Percentiles rank a stretch among this genome's conserved stretches.
phyloP scores from a whole-genome alignment of 1,140 invertebrate genomes.

The Drosophila melanica region DNA sequence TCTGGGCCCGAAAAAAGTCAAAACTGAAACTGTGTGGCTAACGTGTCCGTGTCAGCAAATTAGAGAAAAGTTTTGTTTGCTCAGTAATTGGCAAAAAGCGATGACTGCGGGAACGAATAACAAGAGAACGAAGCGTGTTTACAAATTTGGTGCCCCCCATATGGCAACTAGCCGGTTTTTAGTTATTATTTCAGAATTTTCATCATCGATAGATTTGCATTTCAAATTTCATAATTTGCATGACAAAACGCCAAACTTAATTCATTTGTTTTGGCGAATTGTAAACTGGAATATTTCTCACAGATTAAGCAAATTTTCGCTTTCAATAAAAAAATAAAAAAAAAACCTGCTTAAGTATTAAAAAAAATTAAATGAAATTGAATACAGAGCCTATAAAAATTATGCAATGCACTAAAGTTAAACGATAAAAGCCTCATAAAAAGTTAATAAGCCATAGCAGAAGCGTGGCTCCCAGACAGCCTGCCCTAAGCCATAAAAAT shows the following conservation, averaged over 20 bases:
- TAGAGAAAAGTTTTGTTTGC: conserved; percentile 75
- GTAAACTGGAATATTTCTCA: conserved; percentile 33
- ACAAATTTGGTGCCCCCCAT: conserved; percentile 49
- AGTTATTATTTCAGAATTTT: conserved; percentile 33
- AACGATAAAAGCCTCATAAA: conserved; percentile 5
- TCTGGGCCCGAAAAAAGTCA: no score
- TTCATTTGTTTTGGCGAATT: conserved; percentile 38
- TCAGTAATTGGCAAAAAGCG: conserved; percentile 64
- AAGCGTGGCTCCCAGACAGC: neutral
- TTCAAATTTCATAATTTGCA: conserved; percentile 64
- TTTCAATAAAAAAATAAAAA: conserved; percentile 41
- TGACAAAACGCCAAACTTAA: conserved; percentile 46
- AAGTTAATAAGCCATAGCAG: neutral
- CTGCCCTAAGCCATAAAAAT: neutral
- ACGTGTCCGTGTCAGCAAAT: conserved; percentile 71
- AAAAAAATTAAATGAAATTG: conserved; percentile 4
- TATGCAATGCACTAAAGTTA: conserved; percentile 7
- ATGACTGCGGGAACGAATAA: conserved; percentile 11
- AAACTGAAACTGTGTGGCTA: conserved; percentile 25
- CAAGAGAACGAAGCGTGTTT: conserved; percentile 45
- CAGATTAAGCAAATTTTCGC: conserved; percentile 37
- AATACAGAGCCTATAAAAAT: conserved; percentile 6
- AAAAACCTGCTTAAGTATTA: neutral
- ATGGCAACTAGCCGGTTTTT: conserved; percentile 31
- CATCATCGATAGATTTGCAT: conserved; percentile 49